phyloP scores from a whole-genome alignment of 2,888 invertebrate species.

The Cosmia trapezina region DNA sequence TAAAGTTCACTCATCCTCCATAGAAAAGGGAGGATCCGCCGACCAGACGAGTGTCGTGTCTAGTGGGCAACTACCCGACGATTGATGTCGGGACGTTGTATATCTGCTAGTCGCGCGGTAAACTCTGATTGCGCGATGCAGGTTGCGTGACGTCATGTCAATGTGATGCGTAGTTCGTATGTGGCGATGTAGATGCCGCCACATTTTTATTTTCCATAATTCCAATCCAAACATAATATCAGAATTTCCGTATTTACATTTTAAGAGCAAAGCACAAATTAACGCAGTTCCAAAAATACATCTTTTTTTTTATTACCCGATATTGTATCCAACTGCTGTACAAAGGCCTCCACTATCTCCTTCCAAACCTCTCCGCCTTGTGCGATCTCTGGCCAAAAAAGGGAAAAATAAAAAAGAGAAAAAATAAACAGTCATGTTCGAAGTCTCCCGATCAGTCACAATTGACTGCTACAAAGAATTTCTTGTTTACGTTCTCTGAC shows the following conservation, averaged over 20 bases:
- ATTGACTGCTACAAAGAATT: slow-evolving; percentile 48
- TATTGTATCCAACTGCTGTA: neutral
- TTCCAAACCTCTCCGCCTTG: neutral
- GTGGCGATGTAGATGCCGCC: no score
- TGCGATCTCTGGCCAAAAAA: neutral
- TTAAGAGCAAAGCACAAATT: neutral
- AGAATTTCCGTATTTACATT: neutral
- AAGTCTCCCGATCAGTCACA: neutral
- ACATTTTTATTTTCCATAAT: neutral
- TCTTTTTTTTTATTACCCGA: neutral
- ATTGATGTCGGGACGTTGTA: no score
- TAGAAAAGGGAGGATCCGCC: no score
- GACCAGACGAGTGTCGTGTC: no score
- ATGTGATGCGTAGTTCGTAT: no score
- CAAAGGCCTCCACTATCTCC: neutral
- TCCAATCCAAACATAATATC: neutral
- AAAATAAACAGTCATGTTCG: neutral
- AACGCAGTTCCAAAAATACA: neutral
- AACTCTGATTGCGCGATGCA: no score
- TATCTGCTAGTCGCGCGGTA: no score
- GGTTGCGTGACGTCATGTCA: no score
- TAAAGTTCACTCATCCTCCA: no score
- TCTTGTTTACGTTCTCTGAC: slow-evolving; percentile 64
- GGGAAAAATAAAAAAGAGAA: neutral
- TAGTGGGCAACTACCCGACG: no score